Evolutionary conservation across 2,797 vertebrate species (phyloP).

Genomic region (Lophotriccus pileatus): DNA sequence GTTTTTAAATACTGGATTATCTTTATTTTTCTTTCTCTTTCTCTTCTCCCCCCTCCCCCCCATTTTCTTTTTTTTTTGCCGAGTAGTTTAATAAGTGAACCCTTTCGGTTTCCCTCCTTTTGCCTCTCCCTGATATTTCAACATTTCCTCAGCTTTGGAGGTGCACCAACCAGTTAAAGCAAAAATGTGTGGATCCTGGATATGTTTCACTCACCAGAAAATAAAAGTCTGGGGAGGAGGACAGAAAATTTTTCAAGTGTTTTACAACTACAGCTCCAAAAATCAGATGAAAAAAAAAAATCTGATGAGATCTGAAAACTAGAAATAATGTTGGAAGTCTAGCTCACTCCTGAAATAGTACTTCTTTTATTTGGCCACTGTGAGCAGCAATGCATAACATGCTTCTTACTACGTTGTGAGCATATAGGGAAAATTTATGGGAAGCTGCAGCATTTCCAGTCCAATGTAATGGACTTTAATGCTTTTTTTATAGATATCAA

Average conservation of each 20-base stretch:
- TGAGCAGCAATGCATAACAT: neutral
- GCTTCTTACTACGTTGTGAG: neutral
- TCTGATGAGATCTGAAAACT: neutral
- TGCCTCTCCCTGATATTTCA: neutral
- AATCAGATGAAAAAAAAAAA: neutral
- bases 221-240: neutral
- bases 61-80: neutral
- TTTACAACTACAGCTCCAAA: neutral
- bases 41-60: too few species aligned
- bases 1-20: neutral
- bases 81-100: neutral
- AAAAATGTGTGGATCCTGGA: neutral
- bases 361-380: neutral
- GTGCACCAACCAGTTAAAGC: neutral
- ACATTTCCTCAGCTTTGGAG: neutral
- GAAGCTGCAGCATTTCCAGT: neutral
- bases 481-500: neutral
- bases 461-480: neutral
- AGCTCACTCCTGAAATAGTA: accelerated
- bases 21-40: neutral
- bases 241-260: neutral
- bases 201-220: neutral
- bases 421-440: neutral
- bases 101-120: neutral
- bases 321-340: neutral